Percentiles rank a stretch among this genome's conserved stretches.
Conservation (phyloP, 2,888 invertebrate genomes). For the Stenodema calcarata region DNA sequence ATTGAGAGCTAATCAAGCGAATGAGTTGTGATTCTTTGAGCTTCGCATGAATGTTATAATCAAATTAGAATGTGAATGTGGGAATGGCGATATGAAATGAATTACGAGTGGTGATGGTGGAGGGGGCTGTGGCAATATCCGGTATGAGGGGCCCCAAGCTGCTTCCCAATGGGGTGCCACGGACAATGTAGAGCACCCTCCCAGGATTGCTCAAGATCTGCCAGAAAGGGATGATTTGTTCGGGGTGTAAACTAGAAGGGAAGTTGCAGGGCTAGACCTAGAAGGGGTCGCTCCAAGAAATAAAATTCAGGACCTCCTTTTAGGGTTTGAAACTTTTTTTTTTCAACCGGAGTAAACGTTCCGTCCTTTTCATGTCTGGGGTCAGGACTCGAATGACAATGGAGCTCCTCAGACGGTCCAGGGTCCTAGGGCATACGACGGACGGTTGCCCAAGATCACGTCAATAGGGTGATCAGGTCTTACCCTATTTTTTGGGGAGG, state of each 20-base stretch:
- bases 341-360: background rate
- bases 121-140: background rate
- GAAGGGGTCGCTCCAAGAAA: background rate
- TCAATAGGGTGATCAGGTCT: background rate
- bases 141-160: background rate
- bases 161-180: background rate
- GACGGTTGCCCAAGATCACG: background rate
- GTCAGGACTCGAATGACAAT: background rate
- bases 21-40: constrained; percentile 1
- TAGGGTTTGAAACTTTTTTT: background rate
- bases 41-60: background rate
- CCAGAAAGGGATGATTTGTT: background rate
- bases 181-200: background rate
- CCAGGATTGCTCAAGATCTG: background rate
- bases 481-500: background rate
- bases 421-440: background rate
- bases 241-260: background rate
- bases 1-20: background rate
- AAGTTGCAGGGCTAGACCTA: background rate
- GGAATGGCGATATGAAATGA: background rate
- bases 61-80: constrained; percentile 6
- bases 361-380: background rate
- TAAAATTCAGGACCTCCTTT: background rate
- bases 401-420: background rate
- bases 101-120: background rate